Evolutionary conservation across 2,888 invertebrate species (phyloP).

Genomic region (Ganaspis brasiliensis): DNA sequence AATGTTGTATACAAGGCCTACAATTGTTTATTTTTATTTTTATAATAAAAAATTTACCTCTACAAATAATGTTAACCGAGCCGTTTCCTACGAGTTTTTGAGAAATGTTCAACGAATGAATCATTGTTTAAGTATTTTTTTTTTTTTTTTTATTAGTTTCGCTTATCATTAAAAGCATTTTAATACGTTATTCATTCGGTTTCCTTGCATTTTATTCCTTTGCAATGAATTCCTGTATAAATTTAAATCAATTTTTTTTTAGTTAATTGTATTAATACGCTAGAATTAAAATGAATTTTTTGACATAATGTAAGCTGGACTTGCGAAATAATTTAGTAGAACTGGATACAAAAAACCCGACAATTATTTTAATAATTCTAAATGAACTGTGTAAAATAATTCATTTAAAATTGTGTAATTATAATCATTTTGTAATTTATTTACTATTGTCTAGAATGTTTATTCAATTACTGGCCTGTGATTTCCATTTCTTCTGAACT

Average conservation of each 20-base stretch:
- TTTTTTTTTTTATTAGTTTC: constrained; percentile 38
- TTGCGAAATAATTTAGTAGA: constrained; percentile 26
- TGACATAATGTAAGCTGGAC: constrained; percentile 36
- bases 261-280: constrained; percentile 5
- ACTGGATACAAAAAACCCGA: not conserved
- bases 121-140: constrained; percentile 11
- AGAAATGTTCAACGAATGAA: constrained; percentile 35
- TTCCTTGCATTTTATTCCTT: constrained; percentile 30
- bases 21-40: constrained; percentile 56
- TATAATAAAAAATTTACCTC: constrained; percentile 53
- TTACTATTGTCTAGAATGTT: constrained; percentile 14
- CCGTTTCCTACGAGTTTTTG: constrained; percentile 18
- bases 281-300: constrained; percentile 3
- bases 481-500: constrained; percentile 16
- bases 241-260: constrained; percentile 28
- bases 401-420: constrained; percentile 6
- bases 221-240: constrained; percentile 28
- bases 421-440: constrained; percentile 23
- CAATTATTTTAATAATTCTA: not conserved
- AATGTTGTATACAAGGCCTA: constrained; percentile 50
- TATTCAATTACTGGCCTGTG: not conserved
- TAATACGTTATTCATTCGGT: constrained; percentile 26
- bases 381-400: not conserved
- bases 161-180: constrained; percentile 34
- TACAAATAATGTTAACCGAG: constrained; percentile 38